Evolutionary conservation across 2,797 vertebrate genomes (phyloP).

Genomic region (Macropus fuliginosus): DNA sequence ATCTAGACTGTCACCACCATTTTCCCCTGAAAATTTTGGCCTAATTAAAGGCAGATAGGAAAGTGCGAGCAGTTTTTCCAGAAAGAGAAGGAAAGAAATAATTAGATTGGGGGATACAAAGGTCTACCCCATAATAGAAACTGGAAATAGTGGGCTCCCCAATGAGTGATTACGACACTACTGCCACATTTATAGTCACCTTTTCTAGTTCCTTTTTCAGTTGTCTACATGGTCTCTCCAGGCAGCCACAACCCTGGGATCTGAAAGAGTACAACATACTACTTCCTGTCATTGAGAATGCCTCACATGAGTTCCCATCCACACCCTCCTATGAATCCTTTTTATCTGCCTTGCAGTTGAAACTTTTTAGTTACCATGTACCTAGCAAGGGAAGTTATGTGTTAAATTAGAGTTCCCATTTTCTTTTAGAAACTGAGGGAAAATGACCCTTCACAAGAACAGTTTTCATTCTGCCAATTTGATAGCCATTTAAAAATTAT

Average conservation of each 20-base stretch:
- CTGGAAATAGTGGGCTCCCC: neutral
- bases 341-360: slow-evolving; percentile 7
- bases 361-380: slow-evolving; percentile 29
- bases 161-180: neutral
- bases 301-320: neutral
- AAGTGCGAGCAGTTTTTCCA: neutral
- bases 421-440: neutral
- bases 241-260: neutral
- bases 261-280: neutral
- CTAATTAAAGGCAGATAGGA: neutral
- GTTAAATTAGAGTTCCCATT: neutral
- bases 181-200: neutral
- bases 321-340: neutral
- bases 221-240: neutral
- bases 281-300: neutral
- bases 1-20: neutral
- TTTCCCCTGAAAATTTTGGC: neutral
- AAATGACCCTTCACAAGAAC: neutral
- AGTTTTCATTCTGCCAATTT: slow-evolving; percentile 14
- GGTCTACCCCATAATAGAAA: neutral
- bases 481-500: slow-evolving; percentile 1
- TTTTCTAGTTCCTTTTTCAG: neutral
- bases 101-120: neutral
- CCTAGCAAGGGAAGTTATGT: neutral
- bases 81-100: neutral